Evolutionary conservation across 2,888 invertebrate species (phyloP).

Genomic region (Argynnis bischoffii): DNA sequence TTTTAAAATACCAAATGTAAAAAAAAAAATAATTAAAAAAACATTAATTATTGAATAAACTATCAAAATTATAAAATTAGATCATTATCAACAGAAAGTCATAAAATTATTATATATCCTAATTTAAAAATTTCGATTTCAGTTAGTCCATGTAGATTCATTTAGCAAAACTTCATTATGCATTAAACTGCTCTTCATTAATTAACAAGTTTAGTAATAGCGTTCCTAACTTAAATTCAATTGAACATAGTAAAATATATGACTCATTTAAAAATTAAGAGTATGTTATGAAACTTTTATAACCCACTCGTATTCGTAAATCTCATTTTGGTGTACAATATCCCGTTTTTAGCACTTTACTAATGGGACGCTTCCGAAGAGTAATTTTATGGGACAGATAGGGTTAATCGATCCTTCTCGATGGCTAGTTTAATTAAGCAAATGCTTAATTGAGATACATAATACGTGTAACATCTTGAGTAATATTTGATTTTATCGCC

Average conservation of each 20-base stretch:
- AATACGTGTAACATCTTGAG: too few species aligned
- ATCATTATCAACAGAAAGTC: too few species aligned
- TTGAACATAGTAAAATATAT: neutral
- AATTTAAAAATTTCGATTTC: too few species aligned
- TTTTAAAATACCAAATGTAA: too few species aligned
- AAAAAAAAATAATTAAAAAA: too few species aligned
- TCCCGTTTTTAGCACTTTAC: constrained; percentile 27
- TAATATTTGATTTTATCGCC: too few species aligned
- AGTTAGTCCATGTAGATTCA: neutral
- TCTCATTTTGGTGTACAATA: constrained; percentile 21
- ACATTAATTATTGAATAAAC: too few species aligned
- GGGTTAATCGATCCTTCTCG: neutral
- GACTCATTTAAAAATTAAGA: constrained; percentile 4
- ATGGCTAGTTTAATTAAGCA: neutral
- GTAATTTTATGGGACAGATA: neutral
- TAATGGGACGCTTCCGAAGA: constrained; percentile 26
- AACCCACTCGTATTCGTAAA: neutral
- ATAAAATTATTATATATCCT: too few species aligned
- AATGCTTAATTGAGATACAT: constrained; percentile 7
- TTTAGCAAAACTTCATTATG: neutral
- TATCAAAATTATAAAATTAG: too few species aligned
- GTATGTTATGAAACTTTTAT: neutral
- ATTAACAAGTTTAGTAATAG: neutral
- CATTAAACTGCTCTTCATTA: neutral
- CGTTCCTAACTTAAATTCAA: neutral